Conservation (phyloP, 92 coral and sea anemone species). For the Epizoanthus fatuus region DNA sequence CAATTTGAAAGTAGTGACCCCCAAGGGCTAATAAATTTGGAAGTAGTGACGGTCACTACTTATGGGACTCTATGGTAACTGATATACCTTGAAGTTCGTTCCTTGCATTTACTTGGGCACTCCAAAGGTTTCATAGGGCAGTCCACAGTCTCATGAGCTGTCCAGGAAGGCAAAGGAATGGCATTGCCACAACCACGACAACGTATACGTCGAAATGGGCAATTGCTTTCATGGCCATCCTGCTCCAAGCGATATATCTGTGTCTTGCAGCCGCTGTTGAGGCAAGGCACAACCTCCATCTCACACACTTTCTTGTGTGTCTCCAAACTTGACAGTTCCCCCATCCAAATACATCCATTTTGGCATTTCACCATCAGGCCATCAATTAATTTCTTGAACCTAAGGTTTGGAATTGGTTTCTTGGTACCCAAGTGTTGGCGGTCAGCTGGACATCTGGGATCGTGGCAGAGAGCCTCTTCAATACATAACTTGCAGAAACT, state of each 20-base stretch:
- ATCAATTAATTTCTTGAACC: neutral
- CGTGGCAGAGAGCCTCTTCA: neutral
- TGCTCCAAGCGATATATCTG: neutral
- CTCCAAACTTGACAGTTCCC: neutral
- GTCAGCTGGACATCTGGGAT: neutral
- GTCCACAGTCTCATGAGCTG: neutral
- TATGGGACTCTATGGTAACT: neutral
- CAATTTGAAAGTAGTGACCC: too few relatives aligned
- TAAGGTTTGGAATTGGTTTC: neutral
- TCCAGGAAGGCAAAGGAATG: neutral
- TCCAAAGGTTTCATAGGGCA: neutral
- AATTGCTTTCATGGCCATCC: neutral
- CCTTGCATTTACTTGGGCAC: neutral
- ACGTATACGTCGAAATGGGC: neutral
- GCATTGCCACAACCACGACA: neutral
- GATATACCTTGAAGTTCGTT: neutral
- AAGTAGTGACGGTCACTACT: neutral
- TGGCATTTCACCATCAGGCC: neutral
- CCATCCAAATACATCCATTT: neutral
- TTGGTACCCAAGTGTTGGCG: neutral
- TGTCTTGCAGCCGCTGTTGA: neutral
- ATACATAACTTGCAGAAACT: neutral
- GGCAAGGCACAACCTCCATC: neutral
- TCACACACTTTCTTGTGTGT: neutral
- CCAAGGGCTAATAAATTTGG: too few relatives aligned